Evolutionary conservation across 2,888 invertebrate genomes (phyloP).

Genomic region (Tiliacea citrago): DNA sequence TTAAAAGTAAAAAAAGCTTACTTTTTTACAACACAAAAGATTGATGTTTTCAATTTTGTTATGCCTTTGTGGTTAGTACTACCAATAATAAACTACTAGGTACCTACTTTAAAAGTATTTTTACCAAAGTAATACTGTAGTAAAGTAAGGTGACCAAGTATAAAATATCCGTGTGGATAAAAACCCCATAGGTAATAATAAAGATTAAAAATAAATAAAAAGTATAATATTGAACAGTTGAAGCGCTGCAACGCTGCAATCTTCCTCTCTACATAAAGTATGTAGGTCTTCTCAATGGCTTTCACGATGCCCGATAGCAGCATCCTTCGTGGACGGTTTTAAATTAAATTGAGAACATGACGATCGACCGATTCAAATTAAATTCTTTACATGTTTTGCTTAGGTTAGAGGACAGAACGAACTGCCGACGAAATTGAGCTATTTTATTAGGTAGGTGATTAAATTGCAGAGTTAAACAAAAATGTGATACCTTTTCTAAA

Average conservation of each 20-base stretch:
- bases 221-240: too few species aligned
- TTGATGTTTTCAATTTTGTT: background rate
- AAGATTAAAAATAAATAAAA: too few species aligned
- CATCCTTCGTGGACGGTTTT: constrained; percentile 39
- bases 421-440: background rate
- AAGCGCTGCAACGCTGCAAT: constrained; percentile 46
- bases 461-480: background rate
- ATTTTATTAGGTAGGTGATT: background rate
- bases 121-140: background rate
- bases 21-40: too few species aligned
- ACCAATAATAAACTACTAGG: background rate
- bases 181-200: too few species aligned
- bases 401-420: background rate
- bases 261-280: constrained; percentile 43
- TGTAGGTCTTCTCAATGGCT: constrained; percentile 49
- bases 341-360: constrained; percentile 52
- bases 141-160: background rate
- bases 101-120: background rate
- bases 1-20: background rate
- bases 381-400: constrained; percentile 34
- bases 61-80: background rate
- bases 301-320: constrained; percentile 33
- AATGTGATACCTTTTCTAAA: background rate
- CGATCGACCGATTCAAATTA: constrained; percentile 14
- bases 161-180: too few species aligned